These are phyloP conservation scores for Aphis gossypii DNA, from an alignment of 1,140 invertebrate genomes.

Conservation along the genomic window DNA sequence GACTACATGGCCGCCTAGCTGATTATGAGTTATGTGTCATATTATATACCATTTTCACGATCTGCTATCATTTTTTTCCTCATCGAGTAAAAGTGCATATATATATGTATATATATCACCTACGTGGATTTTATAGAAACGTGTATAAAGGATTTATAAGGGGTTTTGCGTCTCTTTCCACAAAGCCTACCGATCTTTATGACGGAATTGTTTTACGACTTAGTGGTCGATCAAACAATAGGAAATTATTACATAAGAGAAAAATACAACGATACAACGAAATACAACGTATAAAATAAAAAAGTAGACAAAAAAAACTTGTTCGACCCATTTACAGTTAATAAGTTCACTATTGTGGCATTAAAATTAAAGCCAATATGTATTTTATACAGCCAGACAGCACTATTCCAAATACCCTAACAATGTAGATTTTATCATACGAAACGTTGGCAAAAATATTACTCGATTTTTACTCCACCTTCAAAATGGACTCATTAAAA, in stretches of 20 bases:
- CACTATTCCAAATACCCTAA: neutral
- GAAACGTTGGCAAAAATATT: neutral
- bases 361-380: slow-evolving; percentile 11
- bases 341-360: neutral
- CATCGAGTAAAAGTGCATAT: neutral
- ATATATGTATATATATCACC: neutral
- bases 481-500: neutral
- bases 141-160: slow-evolving; percentile 10
- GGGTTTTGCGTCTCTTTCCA: neutral
- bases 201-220: slow-evolving; percentile 43
- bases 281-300: neutral
- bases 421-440: neutral
- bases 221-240: slow-evolving; percentile 31
- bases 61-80: neutral
- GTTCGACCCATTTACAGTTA: neutral
- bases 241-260: neutral
- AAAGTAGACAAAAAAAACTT: neutral
- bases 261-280: neutral
- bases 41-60: neutral
- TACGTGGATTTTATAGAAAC: neutral
- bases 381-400: neutral
- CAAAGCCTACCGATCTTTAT: slow-evolving; percentile 8
- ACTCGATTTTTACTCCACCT: neutral
- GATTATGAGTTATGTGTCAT: slow-evolving; percentile 11
- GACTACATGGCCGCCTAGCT: neutral